These are phyloP conservation scores for Xiphydria camelus DNA, from an alignment of 2,888 invertebrate species.

Conservation along the genomic window DNA sequence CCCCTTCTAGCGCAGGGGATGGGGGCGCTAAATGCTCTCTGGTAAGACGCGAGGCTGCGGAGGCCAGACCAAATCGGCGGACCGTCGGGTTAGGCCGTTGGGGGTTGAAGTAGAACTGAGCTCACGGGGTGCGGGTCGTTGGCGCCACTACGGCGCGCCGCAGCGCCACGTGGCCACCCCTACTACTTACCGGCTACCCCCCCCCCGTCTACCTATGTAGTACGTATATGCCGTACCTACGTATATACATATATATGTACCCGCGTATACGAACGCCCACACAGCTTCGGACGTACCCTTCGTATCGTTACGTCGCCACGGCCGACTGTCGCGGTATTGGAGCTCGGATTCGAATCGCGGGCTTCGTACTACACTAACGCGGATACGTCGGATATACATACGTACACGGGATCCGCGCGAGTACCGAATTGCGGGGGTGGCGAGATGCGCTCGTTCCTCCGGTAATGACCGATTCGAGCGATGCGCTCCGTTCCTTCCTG, in stretches of 20 bases:
- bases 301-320: not conserved
- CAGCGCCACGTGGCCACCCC: conserved; percentile 56
- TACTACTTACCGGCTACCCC: conserved; percentile 22
- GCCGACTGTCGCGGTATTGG: conserved; percentile 19
- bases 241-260: not conserved
- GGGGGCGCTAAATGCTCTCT: conserved; percentile 5
- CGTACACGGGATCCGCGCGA: not conserved
- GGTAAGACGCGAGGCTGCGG: conserved; percentile 3
- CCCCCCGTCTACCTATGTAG: conserved; percentile 14
- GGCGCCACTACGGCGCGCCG: conserved; percentile 57
- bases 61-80: conserved; percentile 6
- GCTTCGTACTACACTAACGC: too few relatives aligned
- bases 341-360: conserved; percentile 31
- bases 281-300: not conserved
- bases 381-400: conserved; percentile 18
- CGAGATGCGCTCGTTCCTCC: conserved; percentile 12
- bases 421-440: conserved; percentile 19
- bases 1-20: not conserved
- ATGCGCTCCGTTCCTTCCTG: too few relatives aligned
- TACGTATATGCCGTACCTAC: not conserved
- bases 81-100: conserved; percentile 34
- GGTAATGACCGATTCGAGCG: conserved; percentile 30
- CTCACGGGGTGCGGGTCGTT: conserved; percentile 42
- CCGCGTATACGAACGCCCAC: not conserved
- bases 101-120: conserved; percentile 44